phyloP scores from a whole-genome alignment of 2,888 invertebrate species.

The Serrognathus titanus region DNA sequence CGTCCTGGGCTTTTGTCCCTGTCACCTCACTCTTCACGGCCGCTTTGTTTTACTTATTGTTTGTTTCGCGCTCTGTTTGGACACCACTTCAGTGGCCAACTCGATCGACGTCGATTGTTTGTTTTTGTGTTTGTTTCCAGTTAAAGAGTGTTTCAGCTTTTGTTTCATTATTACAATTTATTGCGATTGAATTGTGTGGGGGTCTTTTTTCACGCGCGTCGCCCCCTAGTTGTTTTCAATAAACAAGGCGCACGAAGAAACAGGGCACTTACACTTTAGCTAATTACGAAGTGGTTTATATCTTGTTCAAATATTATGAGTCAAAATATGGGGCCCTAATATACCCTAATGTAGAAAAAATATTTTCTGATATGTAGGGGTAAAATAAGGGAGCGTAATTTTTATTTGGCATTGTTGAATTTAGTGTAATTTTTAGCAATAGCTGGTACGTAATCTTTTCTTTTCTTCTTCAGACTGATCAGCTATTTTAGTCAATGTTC shows the following conservation, averaged over 20 bases:
- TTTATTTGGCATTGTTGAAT: too few species aligned
- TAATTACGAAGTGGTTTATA: slow-evolving; percentile 18
- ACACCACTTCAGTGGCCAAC: slow-evolving; percentile 5
- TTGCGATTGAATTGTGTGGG: too few species aligned
- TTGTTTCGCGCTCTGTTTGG: slow-evolving; percentile 13
- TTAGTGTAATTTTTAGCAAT: too few species aligned
- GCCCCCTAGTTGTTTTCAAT: slow-evolving; percentile 34
- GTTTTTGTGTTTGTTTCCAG: slow-evolving; percentile 20
- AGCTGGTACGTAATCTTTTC: too few species aligned
- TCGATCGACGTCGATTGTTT: slow-evolving; percentile 4
- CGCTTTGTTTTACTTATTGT: slow-evolving; percentile 5
- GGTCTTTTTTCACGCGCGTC: slow-evolving; percentile 18
- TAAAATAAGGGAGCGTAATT: too few species aligned
- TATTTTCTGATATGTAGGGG: too few species aligned
- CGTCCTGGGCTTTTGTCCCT: slow-evolving; percentile 20
- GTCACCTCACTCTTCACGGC: slow-evolving; percentile 9
- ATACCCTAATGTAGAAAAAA: not conserved
- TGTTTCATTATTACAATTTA: too few species aligned
- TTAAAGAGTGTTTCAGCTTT: too few species aligned
- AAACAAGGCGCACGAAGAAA: slow-evolving; percentile 36
- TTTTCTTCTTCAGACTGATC: too few species aligned
- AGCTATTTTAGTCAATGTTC: too few species aligned
- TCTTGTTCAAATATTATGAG: slow-evolving; percentile 13
- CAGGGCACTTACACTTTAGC: slow-evolving; percentile 11
- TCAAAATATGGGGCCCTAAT: slow-evolving; percentile 4